A percentile compares a stretch with the other conserved stretches of the same genome.
These are phyloP conservation scores for Coreoperca whiteheadi DNA, from an alignment of 2,113 vertebrate genomes.

Conservation along the genomic window DNA sequence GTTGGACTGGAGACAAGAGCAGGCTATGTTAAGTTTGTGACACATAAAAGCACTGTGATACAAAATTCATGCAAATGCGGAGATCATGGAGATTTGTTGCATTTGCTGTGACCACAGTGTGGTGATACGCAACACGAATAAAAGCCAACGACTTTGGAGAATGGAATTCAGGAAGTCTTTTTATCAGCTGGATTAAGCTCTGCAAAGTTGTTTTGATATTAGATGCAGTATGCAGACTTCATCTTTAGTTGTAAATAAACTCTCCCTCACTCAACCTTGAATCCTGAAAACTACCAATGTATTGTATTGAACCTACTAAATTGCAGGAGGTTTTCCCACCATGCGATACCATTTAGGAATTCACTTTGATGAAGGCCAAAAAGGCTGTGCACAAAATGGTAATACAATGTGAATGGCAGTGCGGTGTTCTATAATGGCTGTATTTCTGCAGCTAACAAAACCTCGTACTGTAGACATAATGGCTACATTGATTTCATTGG, in stretches of 20 bases:
- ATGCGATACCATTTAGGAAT: slow-evolving; percentile 24
- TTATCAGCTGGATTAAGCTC: neutral
- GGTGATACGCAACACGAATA: neutral
- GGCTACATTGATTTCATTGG: neutral
- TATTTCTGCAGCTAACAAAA: slow-evolving; percentile 32
- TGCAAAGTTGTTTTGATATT: slow-evolving; percentile 8
- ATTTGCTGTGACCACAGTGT: slow-evolving; percentile 10
- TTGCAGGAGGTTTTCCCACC: slow-evolving; percentile 7
- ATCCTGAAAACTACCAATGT: slow-evolving; percentile 5
- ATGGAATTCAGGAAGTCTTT: slow-evolving; percentile 7
- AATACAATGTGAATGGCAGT: slow-evolving; percentile 13
- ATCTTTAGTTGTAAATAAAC: slow-evolving; percentile 33
- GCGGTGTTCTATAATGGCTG: slow-evolving; percentile 13
- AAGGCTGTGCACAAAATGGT: slow-evolving; percentile 23
- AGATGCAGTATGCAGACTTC: neutral
- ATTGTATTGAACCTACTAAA: slow-evolving; percentile 10
- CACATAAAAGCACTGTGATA: slow-evolving; percentile 23
- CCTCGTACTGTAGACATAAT: slow-evolving; percentile 9
- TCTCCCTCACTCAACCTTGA: neutral
- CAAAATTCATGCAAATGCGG: slow-evolving; percentile 5
- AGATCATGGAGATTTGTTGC: neutral
- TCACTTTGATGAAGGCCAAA: slow-evolving; percentile 25
- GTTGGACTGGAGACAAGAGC: neutral
- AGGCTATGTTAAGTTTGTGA: neutral
- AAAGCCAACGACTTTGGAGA: neutral